Base-by-base conservation (phyloP, 1,140 invertebrate genomes). In the Drosophila nikananu region DNA sequence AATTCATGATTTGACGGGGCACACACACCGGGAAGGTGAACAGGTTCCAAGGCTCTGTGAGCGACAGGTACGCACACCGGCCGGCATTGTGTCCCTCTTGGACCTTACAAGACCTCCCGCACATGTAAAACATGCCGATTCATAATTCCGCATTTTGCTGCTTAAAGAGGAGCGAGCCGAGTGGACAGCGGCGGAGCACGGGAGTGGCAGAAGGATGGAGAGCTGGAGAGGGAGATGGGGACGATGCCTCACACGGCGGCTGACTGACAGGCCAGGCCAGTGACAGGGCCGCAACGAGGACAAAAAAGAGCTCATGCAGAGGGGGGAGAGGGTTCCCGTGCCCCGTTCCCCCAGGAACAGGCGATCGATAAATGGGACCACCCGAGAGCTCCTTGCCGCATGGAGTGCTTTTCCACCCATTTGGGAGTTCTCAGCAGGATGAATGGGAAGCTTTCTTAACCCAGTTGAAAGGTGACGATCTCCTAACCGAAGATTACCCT, bases 81-180 rank as follows among this genome's bases (percentile, higher is more conserved):
- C 27, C 27, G 39, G 25, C 44, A 48, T 15, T 46, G 25, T 75
- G n/a, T 55, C 27, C 37, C 37, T 27, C 23, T 49, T 13, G 15
- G 23, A 65, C 59, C 71, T 82, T 87, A 89, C 86, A 89, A 90
- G 90, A 91, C 84, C 90, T 92, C 90, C 90, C 90, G 84, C 90
- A 86, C 84, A 92, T 92, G 90, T 90, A 89, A 91, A 91, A 91
- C 84, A 89, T 91, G 90, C 90, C 90, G 90, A 91, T 91, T 91
- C 90, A 91, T 91, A 91, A 92, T 91, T 91, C 86, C 73, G 84
- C 82, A 82, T 76, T 90, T 89, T 68, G 62, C 76, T 63, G 75
- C 68, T 80, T 71, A 72, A 81, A 68, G 65, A 90, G 81, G 67
- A 89, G 84, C 73, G 68, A 73, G 52, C 62, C 46, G 65, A 51